phyloP scores from a whole-genome alignment of 2,113 vertebrate species.

The Semnornis frantzii region DNA sequence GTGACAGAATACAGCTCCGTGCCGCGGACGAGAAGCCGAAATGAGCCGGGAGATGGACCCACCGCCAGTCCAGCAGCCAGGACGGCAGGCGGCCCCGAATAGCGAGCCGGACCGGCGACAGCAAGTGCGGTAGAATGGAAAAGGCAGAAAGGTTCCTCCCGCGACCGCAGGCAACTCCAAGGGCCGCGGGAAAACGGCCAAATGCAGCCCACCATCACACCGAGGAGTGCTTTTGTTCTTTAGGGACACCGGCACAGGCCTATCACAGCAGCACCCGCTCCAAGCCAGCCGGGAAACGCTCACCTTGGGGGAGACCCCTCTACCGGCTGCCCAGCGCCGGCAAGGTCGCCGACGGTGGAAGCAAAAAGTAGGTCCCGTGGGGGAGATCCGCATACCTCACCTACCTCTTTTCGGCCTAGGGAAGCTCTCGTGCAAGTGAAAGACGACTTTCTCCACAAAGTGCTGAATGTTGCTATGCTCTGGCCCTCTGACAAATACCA shows the following conservation, averaged over 20 bases:
- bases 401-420: slow-evolving; percentile 96
- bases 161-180: background rate
- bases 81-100: background rate
- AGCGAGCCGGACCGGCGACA: background rate
- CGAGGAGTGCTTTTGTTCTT: slow-evolving; percentile 44
- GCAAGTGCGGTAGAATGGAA: background rate
- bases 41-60: background rate
- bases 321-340: background rate
- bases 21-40: background rate
- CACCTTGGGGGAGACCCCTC: background rate
- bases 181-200: background rate
- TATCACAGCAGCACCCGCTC: slow-evolving; percentile 1
- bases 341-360: too few species aligned
- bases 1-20: background rate
- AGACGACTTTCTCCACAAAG: slow-evolving; percentile 99
- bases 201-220: background rate
- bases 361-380: background rate
- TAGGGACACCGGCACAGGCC: background rate
- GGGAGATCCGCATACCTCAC: slow-evolving; percentile 13
- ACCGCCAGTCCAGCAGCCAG: too few species aligned
- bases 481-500: slow-evolving; percentile 97
- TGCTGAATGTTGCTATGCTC: slow-evolving; percentile 99
- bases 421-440: slow-evolving; percentile 98
- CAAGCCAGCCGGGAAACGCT: background rate
- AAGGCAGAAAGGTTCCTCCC: background rate